A percentile compares a stretch with the other conserved stretches of the same genome.
These are phyloP conservation scores for Notolabrus celidotus DNA, from an alignment of 2,797 vertebrate genomes.

Conservation along the genomic window DNA sequence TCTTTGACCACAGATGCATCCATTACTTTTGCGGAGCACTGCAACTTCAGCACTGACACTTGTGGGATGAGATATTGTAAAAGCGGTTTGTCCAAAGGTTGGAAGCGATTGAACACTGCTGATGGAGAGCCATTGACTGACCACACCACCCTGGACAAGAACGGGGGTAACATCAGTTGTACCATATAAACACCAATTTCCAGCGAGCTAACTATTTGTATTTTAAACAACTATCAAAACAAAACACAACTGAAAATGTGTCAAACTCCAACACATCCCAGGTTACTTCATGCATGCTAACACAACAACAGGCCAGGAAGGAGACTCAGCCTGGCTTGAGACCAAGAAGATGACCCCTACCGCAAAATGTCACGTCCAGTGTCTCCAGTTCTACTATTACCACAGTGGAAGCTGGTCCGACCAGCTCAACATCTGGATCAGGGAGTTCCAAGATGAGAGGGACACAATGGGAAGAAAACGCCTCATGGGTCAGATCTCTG, in stretches of 20 bases:
- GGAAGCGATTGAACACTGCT: conserved; percentile 3
- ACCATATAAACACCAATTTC: neutral
- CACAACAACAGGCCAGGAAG: conserved; percentile 62
- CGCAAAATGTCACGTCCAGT: conserved; percentile 85
- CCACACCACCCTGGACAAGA: conserved; percentile 2
- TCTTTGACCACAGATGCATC: neutral
- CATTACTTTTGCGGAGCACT: conserved; percentile 13
- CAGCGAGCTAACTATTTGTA: neutral
- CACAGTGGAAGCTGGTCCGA: conserved; percentile 82
- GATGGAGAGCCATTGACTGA: conserved; percentile 5
- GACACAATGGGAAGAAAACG: conserved; percentile 27
- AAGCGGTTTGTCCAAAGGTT: neutral
- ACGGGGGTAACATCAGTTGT: neutral
- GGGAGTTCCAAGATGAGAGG: conserved; percentile 79
- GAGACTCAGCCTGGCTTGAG: conserved; percentile 80
- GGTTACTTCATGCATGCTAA: conserved; percentile 80
- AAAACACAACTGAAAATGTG: neutral
- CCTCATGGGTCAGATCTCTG: conserved; percentile 58
- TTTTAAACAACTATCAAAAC: too few species aligned
- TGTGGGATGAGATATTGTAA: conserved; percentile 29
- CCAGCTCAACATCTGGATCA: conserved; percentile 85
- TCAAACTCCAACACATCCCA: neutral
- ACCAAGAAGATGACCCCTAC: conserved; percentile 83
- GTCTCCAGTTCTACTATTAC: conserved; percentile 91
- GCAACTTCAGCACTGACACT: neutral